Evolutionary conservation across 2,888 invertebrate species (phyloP).

Genomic region (Xylophagus ater): DNA sequence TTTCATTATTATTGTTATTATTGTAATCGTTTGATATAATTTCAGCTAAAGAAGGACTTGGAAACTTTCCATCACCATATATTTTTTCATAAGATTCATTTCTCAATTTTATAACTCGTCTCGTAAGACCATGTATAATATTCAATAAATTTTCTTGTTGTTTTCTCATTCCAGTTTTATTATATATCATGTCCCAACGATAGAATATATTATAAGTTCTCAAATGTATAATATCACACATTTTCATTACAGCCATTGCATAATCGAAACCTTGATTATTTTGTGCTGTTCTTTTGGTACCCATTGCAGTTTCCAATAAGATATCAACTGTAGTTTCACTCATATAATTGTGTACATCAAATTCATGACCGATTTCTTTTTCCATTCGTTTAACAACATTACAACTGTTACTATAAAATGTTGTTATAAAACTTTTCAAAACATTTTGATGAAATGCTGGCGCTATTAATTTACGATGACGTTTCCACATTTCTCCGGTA

Average conservation of each 20-base stretch:
- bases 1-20: constrained; percentile 37
- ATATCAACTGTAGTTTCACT: constrained; percentile 70
- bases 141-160: constrained; percentile 55
- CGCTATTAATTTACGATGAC: constrained; percentile 71
- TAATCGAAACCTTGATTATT: constrained; percentile 63
- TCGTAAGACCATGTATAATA: constrained; percentile 65
- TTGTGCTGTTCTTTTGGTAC: constrained; percentile 61
- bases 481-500: constrained; percentile 65
- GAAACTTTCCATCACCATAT: constrained; percentile 40
- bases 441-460: constrained; percentile 78
- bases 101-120: constrained; percentile 52
- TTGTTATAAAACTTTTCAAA: constrained; percentile 63
- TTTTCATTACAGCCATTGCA: constrained; percentile 76
- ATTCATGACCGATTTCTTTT: constrained; percentile 55
- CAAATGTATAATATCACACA: constrained; percentile 72
- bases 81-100: constrained; percentile 47
- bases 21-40: constrained; percentile 32
- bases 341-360: constrained; percentile 70
- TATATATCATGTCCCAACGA: constrained; percentile 59
- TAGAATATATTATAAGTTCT: constrained; percentile 66
- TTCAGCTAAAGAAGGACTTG: constrained; percentile 38
- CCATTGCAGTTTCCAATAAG: constrained; percentile 73
- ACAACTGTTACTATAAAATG: constrained; percentile 64
- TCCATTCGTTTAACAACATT: constrained; percentile 55
- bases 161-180: constrained; percentile 55